A percentile compares a stretch with the other conserved stretches of the same genome.
phyloP scores from a whole-genome alignment of 2,888 invertebrate species.

The Scotopteryx bipunctaria region DNA sequence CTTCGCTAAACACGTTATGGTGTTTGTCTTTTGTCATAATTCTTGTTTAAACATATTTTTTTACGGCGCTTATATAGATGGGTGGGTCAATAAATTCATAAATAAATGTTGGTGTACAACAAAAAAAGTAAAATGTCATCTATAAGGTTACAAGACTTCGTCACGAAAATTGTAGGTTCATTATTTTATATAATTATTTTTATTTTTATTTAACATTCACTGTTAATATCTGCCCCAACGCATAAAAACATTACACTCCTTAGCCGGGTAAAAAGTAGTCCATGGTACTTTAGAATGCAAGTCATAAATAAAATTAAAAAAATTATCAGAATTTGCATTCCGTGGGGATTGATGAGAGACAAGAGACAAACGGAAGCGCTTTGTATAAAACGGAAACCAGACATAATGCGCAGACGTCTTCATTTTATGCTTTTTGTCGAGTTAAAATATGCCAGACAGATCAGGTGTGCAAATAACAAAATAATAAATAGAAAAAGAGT shows the following conservation, averaged over 20 bases:
- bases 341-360: slow-evolving; percentile 66
- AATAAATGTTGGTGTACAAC: too few relatives aligned
- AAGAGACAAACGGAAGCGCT: slow-evolving; percentile 77
- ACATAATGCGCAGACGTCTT: slow-evolving; percentile 70
- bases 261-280: too few relatives aligned
- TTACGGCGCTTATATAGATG: background rate
- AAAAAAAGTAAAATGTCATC: too few relatives aligned
- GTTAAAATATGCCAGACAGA: slow-evolving; percentile 43
- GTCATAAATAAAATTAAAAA: slow-evolving; percentile 26
- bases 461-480: slow-evolving; percentile 37
- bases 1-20: slow-evolving; percentile 43
- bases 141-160: too few relatives aligned
- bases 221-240: too few relatives aligned
- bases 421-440: slow-evolving; percentile 47
- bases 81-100: too few relatives aligned
- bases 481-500: background rate
- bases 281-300: too few relatives aligned
- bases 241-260: too few relatives aligned
- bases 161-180: too few relatives aligned
- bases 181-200: too few relatives aligned
- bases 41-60: slow-evolving; percentile 15
- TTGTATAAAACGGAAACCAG: slow-evolving; percentile 74
- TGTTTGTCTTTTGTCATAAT: slow-evolving; percentile 26
- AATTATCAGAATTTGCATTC: slow-evolving; percentile 66
- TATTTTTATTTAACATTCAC: too few relatives aligned